Conservation (phyloP, 2,113 vertebrate genomes). For the Odontesthes bonariensis region DNA sequence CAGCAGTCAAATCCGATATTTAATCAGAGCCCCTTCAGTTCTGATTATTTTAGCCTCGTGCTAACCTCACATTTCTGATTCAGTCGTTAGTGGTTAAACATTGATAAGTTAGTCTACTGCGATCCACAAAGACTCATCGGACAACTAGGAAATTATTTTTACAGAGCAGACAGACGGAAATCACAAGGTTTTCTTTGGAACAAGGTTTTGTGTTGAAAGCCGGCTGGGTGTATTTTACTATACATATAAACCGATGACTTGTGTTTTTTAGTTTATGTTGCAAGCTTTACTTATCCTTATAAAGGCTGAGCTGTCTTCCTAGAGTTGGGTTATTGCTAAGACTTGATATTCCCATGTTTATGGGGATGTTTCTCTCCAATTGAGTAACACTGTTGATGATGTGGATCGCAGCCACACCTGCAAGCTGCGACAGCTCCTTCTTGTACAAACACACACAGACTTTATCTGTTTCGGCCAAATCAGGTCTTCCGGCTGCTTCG, state of each 20-base stretch:
- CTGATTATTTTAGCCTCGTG: too few relatives aligned
- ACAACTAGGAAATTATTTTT: too few relatives aligned
- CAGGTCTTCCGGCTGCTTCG: constrained; percentile 25
- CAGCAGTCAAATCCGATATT: too few relatives aligned
- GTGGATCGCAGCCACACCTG: constrained; percentile 16
- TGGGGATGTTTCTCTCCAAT: constrained; percentile 13
- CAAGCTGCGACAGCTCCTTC: constrained; percentile 56
- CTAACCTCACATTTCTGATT: too few relatives aligned
- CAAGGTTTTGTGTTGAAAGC: neutral
- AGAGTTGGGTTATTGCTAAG: constrained; percentile 2
- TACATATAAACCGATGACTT: neutral
- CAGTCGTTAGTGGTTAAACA: too few relatives aligned
- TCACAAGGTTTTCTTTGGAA: too few relatives aligned
- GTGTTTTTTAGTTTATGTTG: neutral
- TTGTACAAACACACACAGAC: neutral
- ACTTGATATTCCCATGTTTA: constrained; percentile 9
- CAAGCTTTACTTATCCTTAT: neutral
- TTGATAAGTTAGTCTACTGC: too few relatives aligned
- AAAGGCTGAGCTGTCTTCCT: neutral
- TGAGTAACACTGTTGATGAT: neutral
- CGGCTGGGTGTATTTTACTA: neutral
- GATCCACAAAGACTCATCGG: too few relatives aligned
- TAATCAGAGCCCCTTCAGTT: too few relatives aligned
- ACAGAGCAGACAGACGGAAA: too few relatives aligned
- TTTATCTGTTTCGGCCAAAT: constrained; percentile 20